Percentiles rank a stretch among this genome's conserved stretches.
phyloP scores from a whole-genome alignment of 2,797 vertebrate genomes.

The Carcharodon carcharias region DNA sequence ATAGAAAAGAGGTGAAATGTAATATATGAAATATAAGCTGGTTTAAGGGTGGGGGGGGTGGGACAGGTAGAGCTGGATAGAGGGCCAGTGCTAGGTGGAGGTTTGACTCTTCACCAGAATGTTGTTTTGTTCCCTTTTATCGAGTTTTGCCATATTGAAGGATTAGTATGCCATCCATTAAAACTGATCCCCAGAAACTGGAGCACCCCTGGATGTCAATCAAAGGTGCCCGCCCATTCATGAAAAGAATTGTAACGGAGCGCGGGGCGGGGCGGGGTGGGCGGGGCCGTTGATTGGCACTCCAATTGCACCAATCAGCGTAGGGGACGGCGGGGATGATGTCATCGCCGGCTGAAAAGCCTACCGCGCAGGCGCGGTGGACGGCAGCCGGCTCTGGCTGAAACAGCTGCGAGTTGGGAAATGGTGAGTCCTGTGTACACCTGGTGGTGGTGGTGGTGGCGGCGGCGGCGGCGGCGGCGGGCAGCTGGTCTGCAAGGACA shows the following conservation, averaged over 20 bases:
- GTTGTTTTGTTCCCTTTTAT: background rate
- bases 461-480: too few species aligned
- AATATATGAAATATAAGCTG: too few species aligned
- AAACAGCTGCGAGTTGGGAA: background rate
- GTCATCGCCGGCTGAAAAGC: background rate
- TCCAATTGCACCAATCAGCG: background rate
- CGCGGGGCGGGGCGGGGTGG: too few species aligned
- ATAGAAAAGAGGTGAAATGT: too few species aligned
- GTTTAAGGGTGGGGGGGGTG: too few species aligned
- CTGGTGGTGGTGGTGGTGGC: too few species aligned
- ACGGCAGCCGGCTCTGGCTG: too few species aligned
- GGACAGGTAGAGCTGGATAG: too few species aligned
- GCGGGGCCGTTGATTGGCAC: background rate
- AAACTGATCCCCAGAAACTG: background rate
- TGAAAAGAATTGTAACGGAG: too few species aligned
- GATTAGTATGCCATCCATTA: background rate
- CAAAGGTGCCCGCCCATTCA: background rate
- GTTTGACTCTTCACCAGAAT: too few species aligned
- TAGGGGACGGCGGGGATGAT: background rate
- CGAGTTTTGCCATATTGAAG: background rate
- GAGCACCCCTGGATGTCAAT: background rate
- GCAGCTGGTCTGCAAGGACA: background rate
- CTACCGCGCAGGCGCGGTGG: background rate
- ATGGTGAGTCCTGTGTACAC: background rate
- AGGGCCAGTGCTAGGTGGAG: too few species aligned